phyloP scores from a whole-genome alignment of 2,113 vertebrate genomes.

The Hippocampus guttulatus region DNA sequence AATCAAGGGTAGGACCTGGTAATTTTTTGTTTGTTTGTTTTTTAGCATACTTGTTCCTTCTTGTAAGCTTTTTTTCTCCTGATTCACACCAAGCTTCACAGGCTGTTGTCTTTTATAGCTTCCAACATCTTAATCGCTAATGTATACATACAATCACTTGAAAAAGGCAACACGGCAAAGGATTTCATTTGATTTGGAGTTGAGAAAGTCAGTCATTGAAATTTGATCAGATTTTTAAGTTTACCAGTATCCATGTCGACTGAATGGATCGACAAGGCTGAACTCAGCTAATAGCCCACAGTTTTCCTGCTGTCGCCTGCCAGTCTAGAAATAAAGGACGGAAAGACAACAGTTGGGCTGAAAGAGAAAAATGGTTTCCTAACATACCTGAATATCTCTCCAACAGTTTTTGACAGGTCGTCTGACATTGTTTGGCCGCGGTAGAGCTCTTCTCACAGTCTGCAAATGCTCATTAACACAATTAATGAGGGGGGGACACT shows the following conservation, averaged over 20 bases:
- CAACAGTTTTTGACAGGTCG: conserved; percentile 57
- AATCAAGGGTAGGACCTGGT: no score
- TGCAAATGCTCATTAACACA: conserved; percentile 52
- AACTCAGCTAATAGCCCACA: conserved; percentile 25
- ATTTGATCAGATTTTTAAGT: background rate
- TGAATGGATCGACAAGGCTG: background rate
- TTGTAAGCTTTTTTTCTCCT: background rate
- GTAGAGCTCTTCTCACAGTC: conserved; percentile 32
- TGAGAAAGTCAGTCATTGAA: background rate
- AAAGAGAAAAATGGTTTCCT: conserved; percentile 39
- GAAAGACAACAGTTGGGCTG: conserved; percentile 31
- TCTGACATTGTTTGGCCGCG: conserved; percentile 51
- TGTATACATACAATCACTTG: no score
- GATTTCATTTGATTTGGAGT: background rate
- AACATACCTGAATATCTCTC: conserved; percentile 15
- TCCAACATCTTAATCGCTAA: background rate
- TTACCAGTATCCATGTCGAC: background rate
- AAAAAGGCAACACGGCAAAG: background rate
- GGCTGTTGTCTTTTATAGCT: no score
- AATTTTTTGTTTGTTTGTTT: no score
- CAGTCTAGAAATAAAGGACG: conserved; percentile 17
- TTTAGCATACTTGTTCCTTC: no score
- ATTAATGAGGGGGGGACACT: conserved; percentile 65
- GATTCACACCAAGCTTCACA: no score
- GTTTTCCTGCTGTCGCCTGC: conserved; percentile 23